Evolutionary conservation across 2,113 vertebrate species (phyloP).

Genomic region (Penelope pileata): DNA sequence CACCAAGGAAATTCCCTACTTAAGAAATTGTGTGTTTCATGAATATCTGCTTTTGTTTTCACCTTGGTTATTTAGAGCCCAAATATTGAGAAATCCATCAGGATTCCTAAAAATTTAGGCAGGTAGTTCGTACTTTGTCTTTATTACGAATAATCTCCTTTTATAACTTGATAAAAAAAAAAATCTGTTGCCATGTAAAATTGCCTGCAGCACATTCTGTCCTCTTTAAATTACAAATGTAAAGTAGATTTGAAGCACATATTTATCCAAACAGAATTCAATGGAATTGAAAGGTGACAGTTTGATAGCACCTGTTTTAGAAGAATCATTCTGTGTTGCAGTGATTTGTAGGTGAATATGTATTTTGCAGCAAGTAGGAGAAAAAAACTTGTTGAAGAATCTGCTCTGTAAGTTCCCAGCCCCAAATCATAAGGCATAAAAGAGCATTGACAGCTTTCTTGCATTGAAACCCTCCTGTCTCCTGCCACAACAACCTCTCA

Average conservation of each 20-base stretch:
- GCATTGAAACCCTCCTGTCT: not conserved
- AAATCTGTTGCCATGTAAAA: not conserved
- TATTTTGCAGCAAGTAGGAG: not conserved
- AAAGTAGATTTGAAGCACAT: not conserved
- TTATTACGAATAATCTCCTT: not conserved
- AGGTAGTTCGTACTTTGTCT: not conserved
- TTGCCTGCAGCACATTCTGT: not conserved
- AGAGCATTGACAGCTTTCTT: not conserved
- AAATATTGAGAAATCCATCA: not conserved
- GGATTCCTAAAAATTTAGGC: not conserved
- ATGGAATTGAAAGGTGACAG: not conserved
- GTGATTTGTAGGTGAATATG: not conserved
- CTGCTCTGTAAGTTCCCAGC: not conserved
- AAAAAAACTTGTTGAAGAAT: not conserved
- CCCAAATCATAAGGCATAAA: not conserved
- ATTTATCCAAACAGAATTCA: not conserved
- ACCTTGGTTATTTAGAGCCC: not conserved
- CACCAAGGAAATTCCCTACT: not conserved
- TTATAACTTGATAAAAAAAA: not conserved
- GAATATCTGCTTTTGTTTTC: not conserved
- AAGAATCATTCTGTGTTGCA: not conserved
- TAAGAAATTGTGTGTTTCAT: not conserved
- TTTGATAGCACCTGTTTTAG: not conserved
- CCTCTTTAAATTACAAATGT: not conserved
- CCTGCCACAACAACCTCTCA: not conserved